Evolutionary conservation across 2,888 invertebrate species (phyloP), one percentile per base, ranked within the genome.

Genomic region (Eristalis arbustorum): DNA sequence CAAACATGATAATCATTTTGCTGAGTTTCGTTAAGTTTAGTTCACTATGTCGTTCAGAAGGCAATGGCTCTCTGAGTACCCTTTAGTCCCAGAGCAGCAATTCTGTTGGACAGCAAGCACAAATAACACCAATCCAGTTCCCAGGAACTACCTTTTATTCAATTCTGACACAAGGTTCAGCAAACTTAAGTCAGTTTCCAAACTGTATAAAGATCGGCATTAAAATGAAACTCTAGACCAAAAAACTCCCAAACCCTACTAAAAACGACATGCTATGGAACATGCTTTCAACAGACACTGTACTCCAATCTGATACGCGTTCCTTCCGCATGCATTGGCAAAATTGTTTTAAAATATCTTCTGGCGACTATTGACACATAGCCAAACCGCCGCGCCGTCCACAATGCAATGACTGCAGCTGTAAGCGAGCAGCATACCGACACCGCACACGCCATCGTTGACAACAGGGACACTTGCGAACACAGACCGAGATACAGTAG

Each of bases 341-440:
- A 57, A 8, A 74, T 74, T 74, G 28, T 74, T 37, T 56, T 57
- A n/a, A 40, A 37, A 74, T 66, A 34, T 63, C 57, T 37, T 57
- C 37, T 8, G 57, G 34, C 18, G 8, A 57, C 56, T 62, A 72
- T 74, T 74, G 57, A 74, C 37, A 59, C 37, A 22, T 59, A n/a
- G 13, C 14, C 57, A 37, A 59, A 18, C 49, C 49, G 37, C 37
- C 18, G n/a, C 49, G 37, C 37, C 18, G n/a, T 61, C 11, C 59
- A 69, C n/a, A 49, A 8, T 18, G 18, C 18, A 49, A 49, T 6
- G 49, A 18, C 18, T 49, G 18, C 49, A 18, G 49, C 49, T 18
- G 49, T 18, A 49, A 49, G 18, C 18, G 49, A 18, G 49, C 49
- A 49, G 8, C n/a, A 49, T 4, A n/a, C n/a, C n/a, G 18, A 49